These are phyloP conservation scores for Danionella dracula DNA, from an alignment of 2,797 vertebrate genomes.

Conservation along the genomic window DNA sequence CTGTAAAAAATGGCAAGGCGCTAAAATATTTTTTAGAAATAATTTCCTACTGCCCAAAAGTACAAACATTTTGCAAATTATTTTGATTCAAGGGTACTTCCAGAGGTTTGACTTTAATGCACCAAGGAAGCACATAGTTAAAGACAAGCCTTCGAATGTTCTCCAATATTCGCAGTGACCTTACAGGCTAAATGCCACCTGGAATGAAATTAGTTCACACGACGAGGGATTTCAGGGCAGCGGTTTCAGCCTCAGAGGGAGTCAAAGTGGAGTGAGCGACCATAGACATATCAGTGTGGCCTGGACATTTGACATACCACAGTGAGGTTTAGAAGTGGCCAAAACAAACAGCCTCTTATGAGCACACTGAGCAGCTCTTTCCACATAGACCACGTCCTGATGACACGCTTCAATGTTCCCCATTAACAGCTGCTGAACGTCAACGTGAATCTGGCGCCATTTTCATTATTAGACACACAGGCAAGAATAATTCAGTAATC, in stretches of 20 bases:
- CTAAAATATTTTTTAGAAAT: no score
- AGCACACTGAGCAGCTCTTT: conserved; percentile 17
- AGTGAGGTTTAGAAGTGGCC: conserved; percentile 21
- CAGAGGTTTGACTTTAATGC: no score
- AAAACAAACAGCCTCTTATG: conserved; percentile 44
- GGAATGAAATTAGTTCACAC: background rate
- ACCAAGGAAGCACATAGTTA: no score
- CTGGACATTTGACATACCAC: background rate
- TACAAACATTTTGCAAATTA: no score
- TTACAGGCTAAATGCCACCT: background rate
- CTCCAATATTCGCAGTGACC: conserved; percentile 17
- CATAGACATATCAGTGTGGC: background rate
- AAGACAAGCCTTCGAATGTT: no score
- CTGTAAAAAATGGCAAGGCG: no score
- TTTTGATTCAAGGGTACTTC: no score
- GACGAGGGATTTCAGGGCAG: background rate
- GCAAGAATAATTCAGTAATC: background rate
- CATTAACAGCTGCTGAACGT: background rate
- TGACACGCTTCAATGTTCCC: background rate
- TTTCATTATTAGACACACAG: background rate
- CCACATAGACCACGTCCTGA: background rate
- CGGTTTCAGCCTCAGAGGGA: background rate
- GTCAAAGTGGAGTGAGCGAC: background rate
- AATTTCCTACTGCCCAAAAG: no score
- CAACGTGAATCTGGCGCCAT: background rate